Evolutionary conservation across 2,888 invertebrate species (phyloP), one percentile per base, ranked within the genome.

Genomic region (Cantharis rufa): DNA sequence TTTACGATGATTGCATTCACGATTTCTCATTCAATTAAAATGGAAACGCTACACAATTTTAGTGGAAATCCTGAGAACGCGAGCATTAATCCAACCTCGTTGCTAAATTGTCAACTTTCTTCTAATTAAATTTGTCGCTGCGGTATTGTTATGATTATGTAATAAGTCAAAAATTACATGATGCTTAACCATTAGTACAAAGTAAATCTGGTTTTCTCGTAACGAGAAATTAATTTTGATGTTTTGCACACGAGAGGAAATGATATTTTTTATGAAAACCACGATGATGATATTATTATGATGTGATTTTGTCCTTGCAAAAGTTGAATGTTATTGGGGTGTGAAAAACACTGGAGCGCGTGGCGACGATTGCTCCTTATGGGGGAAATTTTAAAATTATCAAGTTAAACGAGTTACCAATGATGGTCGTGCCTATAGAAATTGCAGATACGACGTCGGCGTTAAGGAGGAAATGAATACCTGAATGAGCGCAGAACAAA

Each of bases 401-500:
- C 48, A 48, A 48, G n/a, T 48, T n/a, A 48, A n/a, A 48, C 48
- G n/a, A 48, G n/a, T 48, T 48, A n/a, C 48, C 48, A 48, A 48
- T n/a, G 48, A 48, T n/a, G 48, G n/a, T 27, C 70, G 32, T 32
- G 69, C 62, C 63, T 72, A 24, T 73, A 64, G 15, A 72, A 72
- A 76, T 76, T 72, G 70, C 76, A 76, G 27, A 24, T 61, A 32
- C 69, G 63, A 64, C 27, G 66, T 32, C 61, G 62, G 21, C 9
- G 71, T 15, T 28, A 18, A 73, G 18, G 70, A 76, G 76, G 76
- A 76, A 76, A 73, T 76, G 48, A 72, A 70, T 69, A 70, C 72
- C 68, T 72, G 70, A 76, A 76, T 61, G 76, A 72, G 48, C 48
- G 69, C 72, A 76, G 62, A 72, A 76, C 76, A 76, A 74, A 74